A percentile compares a stretch with the other conserved stretches of the same genome.
phyloP scores from a whole-genome alignment of 2,888 invertebrate species.

The Morpho achilles region DNA sequence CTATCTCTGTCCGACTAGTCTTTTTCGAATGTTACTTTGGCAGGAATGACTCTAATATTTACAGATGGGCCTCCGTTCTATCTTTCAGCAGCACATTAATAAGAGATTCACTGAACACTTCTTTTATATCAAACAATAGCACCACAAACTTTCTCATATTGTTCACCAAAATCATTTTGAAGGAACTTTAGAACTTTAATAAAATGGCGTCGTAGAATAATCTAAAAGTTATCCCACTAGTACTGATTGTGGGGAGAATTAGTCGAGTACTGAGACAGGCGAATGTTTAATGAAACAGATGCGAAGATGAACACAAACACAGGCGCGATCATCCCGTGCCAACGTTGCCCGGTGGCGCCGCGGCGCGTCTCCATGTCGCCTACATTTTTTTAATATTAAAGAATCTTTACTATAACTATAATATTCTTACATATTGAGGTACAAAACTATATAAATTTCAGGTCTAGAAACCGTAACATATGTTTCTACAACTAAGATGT shows the following conservation, averaged over 20 bases:
- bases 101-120: conserved; percentile 72
- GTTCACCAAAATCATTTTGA: conserved; percentile 49
- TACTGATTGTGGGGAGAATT: conserved; percentile 61
- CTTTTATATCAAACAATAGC: conserved; percentile 67
- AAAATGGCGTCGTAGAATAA: conserved; percentile 50
- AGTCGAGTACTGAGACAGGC: conserved; percentile 65
- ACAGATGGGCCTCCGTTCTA: conserved; percentile 58
- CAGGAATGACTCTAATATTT: conserved; percentile 37
- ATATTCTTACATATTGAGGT: neutral
- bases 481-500: neutral
- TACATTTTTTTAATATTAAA: conserved; percentile 55
- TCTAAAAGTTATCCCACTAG: conserved; percentile 46
- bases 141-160: conserved; percentile 65
- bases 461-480: too few relatives aligned
- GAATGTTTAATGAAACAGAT: conserved; percentile 72
- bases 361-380: conserved; percentile 50
- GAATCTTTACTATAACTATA: conserved; percentile 23
- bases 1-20: conserved; percentile 8
- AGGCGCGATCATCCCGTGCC: conserved; percentile 53
- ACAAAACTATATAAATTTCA: too few relatives aligned
- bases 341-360: conserved; percentile 60
- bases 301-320: conserved; percentile 69
- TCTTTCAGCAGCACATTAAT: conserved; percentile 68
- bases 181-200: conserved; percentile 25
- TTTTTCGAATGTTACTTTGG: conserved; percentile 18